Evolutionary conservation across 2,888 invertebrate genomes (phyloP).

Genomic region (Philopedon plagiatum): DNA sequence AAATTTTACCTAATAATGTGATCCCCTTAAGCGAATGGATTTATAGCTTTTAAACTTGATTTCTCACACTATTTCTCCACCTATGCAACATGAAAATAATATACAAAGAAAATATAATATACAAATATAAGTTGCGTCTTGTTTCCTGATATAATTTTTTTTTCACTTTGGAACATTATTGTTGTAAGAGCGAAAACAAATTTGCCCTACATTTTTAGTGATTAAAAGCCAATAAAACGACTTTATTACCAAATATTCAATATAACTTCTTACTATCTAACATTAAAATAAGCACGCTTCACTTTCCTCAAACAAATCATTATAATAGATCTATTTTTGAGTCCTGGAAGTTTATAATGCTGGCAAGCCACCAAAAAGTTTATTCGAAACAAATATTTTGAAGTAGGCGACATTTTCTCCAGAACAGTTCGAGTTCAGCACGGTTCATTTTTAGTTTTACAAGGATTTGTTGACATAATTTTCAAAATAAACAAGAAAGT

Average conservation of each 20-base stretch:
- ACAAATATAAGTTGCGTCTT: too few species aligned
- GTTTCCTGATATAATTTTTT: too few species aligned
- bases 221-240: background rate
- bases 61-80: too few species aligned
- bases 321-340: conserved; percentile 36
- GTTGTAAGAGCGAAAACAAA: too few species aligned
- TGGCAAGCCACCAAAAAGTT: conserved; percentile 41
- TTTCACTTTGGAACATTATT: too few species aligned
- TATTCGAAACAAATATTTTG: conserved; percentile 34
- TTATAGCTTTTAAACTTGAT: too few species aligned
- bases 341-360: conserved; percentile 25
- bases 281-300: conserved; percentile 17
- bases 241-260: conserved; percentile 1
- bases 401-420: conserved; percentile 37
- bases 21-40: too few species aligned
- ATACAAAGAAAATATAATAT: too few species aligned
- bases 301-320: conserved; percentile 35
- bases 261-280: background rate
- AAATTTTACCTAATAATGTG: too few species aligned
- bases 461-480: conserved; percentile 18
- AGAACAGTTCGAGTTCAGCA: conserved; percentile 3
- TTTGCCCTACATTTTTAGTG: background rate
- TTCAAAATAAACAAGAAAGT: conserved; percentile 4
- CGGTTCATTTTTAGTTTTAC: conserved; percentile 9
- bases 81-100: too few species aligned